These are phyloP conservation scores for Tenthredo mesomela DNA, from an alignment of 2,888 invertebrate species.

Conservation along the genomic window DNA sequence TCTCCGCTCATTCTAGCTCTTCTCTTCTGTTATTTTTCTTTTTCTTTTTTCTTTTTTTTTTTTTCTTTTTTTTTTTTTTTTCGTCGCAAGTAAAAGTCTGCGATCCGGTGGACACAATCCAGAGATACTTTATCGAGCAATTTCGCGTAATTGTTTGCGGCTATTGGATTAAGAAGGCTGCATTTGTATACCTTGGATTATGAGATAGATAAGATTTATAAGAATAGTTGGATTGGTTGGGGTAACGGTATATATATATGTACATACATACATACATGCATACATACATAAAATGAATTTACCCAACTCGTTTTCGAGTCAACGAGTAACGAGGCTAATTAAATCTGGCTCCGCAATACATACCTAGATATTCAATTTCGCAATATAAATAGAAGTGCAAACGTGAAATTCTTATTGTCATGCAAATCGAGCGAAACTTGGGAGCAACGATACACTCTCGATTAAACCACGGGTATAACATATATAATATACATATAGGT, in stretches of 20 bases:
- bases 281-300: background rate
- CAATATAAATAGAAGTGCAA: slow-evolving; percentile 16
- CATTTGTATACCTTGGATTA: background rate
- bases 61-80: background rate
- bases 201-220: slow-evolving; percentile 1
- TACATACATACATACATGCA: no score
- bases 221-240: background rate
- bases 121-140: slow-evolving; percentile 14
- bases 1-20: background rate
- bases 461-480: slow-evolving; percentile 6
- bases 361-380: background rate
- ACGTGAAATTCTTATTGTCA: slow-evolving; percentile 45
- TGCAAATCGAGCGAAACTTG: slow-evolving; percentile 31
- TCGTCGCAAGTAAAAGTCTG: background rate
- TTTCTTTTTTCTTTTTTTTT: background rate
- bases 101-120: background rate
- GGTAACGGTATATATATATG: no score
- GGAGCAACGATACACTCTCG: slow-evolving; percentile 33
- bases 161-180: slow-evolving; percentile 2
- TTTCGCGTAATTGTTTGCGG: slow-evolving; percentile 4
- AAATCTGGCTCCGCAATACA: background rate
- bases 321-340: slow-evolving; percentile 42
- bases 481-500: background rate
- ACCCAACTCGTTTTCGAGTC: background rate
- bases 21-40: background rate